These are phyloP conservation scores for Lampropteryx suffumata DNA, from an alignment of 2,888 invertebrate species.

Conservation along the genomic window DNA sequence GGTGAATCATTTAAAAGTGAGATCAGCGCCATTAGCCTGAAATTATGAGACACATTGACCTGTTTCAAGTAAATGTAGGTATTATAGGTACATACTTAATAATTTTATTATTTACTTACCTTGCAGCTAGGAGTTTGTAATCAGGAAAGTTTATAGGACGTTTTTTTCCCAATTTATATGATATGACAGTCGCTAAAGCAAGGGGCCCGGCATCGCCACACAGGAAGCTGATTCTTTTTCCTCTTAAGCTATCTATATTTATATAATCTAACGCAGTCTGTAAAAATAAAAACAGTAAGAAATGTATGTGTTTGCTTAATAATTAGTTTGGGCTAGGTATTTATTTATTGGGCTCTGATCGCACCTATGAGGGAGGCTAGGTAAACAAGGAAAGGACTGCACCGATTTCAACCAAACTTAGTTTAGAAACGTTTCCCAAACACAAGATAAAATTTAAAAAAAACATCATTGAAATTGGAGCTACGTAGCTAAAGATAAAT, in stretches of 20 bases:
- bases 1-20: conserved; percentile 83
- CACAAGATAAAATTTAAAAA: too few relatives aligned
- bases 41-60: conserved; percentile 36
- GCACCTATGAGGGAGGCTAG: too few relatives aligned
- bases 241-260: conserved; percentile 57
- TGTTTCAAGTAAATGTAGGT: too few relatives aligned
- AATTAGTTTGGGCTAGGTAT: too few relatives aligned
- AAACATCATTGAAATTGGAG: too few relatives aligned
- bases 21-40: conserved; percentile 82
- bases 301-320: too few relatives aligned
- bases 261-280: conserved; percentile 61
- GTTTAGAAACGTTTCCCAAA: too few relatives aligned
- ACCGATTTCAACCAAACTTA: too few relatives aligned
- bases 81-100: neutral
- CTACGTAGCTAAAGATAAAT: too few relatives aligned
- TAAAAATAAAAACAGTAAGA: conserved; percentile 29
- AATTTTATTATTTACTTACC: conserved; percentile 55
- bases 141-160: conserved; percentile 67
- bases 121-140: conserved; percentile 71
- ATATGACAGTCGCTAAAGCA: conserved; percentile 87
- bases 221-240: conserved; percentile 85
- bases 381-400: too few relatives aligned
- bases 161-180: conserved; percentile 78
- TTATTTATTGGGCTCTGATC: too few relatives aligned
- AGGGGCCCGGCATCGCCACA: conserved; percentile 91